Percentiles rank a stretch among this genome's conserved stretches.
Conservation (phyloP, 2,888 invertebrate genomes). For the Troilus luridus region DNA sequence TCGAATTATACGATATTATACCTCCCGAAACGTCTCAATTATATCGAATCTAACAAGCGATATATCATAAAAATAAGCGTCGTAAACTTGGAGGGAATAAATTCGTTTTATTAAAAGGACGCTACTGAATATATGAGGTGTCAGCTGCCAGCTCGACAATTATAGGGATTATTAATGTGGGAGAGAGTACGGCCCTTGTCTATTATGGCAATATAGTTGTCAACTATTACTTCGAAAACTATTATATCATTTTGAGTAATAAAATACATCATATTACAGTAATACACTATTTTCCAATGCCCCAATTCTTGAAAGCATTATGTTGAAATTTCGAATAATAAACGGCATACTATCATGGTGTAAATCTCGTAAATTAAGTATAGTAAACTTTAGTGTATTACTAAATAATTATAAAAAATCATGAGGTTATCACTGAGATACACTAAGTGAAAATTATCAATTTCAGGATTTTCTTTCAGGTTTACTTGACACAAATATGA, state of each 20-base stretch:
- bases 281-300: not conserved
- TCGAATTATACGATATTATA: not conserved
- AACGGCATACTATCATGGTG: not conserved
- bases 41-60: not conserved
- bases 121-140: constrained; percentile 36
- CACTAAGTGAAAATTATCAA: too few species aligned
- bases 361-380: too few species aligned
- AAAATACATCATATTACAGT: not conserved
- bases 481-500: too few species aligned
- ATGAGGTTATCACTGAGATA: too few species aligned
- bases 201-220: not conserved
- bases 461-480: too few species aligned
- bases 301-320: not conserved
- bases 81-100: not conserved
- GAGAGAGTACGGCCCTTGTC: not conserved
- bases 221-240: not conserved
- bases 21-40: not conserved
- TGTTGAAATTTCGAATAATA: not conserved
- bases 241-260: not conserved
- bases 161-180: constrained; percentile 27
- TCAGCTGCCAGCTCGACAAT: constrained; percentile 4
- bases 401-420: too few species aligned
- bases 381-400: too few species aligned
- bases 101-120: not conserved
- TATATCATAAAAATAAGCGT: not conserved